Conservation (phyloP, 2,113 vertebrate species). For the Aptenodytes forsteri region DNA sequence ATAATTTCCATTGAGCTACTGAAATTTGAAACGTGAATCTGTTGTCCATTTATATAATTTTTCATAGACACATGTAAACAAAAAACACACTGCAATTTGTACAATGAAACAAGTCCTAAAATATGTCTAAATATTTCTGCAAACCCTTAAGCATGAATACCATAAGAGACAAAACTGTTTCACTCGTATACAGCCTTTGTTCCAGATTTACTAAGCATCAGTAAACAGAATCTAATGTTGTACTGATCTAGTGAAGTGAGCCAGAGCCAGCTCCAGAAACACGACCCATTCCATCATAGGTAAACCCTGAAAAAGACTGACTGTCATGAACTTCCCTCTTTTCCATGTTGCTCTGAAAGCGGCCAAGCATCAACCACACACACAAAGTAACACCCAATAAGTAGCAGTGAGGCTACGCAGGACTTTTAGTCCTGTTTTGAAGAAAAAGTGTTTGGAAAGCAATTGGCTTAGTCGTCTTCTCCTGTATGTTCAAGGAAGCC, state of each 20-base stretch:
- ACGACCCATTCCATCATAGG: fast-evolving
- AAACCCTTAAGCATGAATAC: neutral
- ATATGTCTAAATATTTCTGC: neutral
- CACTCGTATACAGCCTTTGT: neutral
- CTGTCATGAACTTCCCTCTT: neutral
- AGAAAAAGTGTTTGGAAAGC: neutral
- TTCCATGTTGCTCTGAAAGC: neutral
- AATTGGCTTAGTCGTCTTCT: neutral
- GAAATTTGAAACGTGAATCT: neutral
- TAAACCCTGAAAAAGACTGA: neutral
- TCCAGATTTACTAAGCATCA: neutral
- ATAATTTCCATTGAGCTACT: neutral
- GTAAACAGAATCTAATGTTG: fast-evolving
- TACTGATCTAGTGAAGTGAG: fast-evolving
- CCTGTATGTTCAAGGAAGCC: neutral
- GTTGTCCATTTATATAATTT: neutral
- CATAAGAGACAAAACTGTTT: neutral
- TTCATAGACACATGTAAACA: neutral
- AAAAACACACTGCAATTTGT: neutral
- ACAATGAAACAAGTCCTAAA: neutral
- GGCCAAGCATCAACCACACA: neutral
- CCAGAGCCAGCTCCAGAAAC: neutral
- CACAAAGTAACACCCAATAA: neutral
- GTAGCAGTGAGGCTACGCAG: too few species aligned
- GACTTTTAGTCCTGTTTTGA: neutral